phyloP scores from a whole-genome alignment of 2,797 vertebrate species.

The Hapalemur alaotrensis region DNA sequence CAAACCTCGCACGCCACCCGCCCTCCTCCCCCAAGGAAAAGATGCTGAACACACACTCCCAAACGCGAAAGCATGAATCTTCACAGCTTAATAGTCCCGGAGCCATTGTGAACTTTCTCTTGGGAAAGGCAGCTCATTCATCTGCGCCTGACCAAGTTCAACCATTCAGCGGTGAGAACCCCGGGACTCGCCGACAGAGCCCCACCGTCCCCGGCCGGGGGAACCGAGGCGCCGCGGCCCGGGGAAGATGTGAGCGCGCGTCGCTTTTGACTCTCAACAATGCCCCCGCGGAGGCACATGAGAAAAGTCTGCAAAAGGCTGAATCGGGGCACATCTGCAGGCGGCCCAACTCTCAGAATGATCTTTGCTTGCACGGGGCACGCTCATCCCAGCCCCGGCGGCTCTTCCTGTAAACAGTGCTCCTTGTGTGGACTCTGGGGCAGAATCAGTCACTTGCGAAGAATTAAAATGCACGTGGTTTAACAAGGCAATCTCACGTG shows the following conservation, averaged over 20 bases:
- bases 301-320: background rate
- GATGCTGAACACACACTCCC: background rate
- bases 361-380: fast-evolving
- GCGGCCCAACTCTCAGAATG: background rate
- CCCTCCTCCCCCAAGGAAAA: background rate
- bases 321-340: background rate
- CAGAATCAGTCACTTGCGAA: background rate
- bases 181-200: background rate
- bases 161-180: slow-evolving; percentile 45
- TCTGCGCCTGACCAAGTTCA: slow-evolving; percentile 48
- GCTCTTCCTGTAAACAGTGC: fast-evolving
- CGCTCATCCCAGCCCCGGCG: fast-evolving
- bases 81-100: slow-evolving; percentile 41
- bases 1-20: background rate
- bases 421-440: fast-evolving
- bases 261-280: background rate
- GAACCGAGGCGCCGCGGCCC: background rate
- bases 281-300: fast-evolving
- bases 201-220: background rate
- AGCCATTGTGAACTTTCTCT: slow-evolving; percentile 60
- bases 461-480: background rate
- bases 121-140: slow-evolving; percentile 62
- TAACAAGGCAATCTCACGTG: background rate
- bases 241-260: background rate
- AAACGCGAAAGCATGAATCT: slow-evolving; percentile 9